A percentile compares a stretch with the other conserved stretches of the same genome.
These are phyloP conservation scores for Herpetotheres cachinnans DNA, from an alignment of 2,113 vertebrate species.

Conservation along the genomic window DNA sequence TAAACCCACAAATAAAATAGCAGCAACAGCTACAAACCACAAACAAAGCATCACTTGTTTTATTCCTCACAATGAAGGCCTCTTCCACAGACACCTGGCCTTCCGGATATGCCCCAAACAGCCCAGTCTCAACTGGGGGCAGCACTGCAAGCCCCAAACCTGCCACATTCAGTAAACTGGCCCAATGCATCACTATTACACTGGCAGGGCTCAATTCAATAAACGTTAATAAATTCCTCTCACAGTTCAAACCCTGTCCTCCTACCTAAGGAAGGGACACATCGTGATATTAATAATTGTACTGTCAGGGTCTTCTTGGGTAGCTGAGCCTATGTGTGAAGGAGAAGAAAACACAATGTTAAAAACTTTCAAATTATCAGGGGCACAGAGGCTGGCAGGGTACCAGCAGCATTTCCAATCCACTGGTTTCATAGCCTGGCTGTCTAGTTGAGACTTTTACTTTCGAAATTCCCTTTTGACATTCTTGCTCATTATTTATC, in stretches of 20 bases:
- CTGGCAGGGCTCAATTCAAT: background rate
- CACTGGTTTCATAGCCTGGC: background rate
- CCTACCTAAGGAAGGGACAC: background rate
- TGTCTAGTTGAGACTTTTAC: background rate
- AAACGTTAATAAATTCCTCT: background rate
- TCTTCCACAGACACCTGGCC: background rate
- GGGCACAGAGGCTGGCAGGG: background rate
- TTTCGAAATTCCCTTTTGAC: background rate
- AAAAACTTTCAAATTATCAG: background rate
- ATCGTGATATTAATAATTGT: background rate
- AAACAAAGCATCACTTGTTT: background rate
- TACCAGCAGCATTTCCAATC: background rate
- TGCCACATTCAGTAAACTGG: fast-evolving
- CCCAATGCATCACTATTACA: too few species aligned
- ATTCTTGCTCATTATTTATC: background rate
- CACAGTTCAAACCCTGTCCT: background rate
- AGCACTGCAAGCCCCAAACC: background rate
- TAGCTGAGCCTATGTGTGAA: background rate
- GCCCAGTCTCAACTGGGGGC: background rate
- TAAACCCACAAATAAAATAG: background rate
- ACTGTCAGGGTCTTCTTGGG: background rate
- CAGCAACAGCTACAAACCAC: background rate
- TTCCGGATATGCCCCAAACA: background rate
- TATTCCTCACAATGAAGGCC: background rate
- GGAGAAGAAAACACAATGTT: background rate